Base-by-base conservation (phyloP, 1,140 invertebrate genomes). In the Linepithema humile region DNA sequence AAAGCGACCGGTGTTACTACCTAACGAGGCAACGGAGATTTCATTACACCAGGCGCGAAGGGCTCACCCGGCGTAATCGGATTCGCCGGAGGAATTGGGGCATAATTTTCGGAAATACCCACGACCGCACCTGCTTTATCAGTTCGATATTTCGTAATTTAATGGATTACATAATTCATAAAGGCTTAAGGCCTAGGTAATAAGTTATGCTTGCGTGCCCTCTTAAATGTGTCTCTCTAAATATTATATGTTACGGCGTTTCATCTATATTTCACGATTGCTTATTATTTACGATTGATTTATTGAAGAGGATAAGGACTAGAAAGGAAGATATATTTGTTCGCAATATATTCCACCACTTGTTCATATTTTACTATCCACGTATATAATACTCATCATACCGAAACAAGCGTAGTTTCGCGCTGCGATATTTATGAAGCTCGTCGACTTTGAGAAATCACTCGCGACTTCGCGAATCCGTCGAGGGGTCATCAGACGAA, bases 21-120 rank as follows among this genome's bases (percentile, higher is more conserved):
- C 53, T 83, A 85, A 85, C 84, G 84, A 85, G 59, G 80, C 84
- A 73, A 62, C 55, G 59, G 50, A 67, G 78, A 85, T 85, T 73
- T 85, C 59, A 70, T 85, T 85, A 85, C 57, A 62, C n/a, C 43
- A 12, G 57, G 77, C 48, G 77, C 69, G 67, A 85, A 85, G 74
- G 67, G 53, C 59, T 85, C 83, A 69, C 55, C 64, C 77, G 45
- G 59, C 57, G 35, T 85, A 85, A 85, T 82, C 67, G 83, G 83
- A 85, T 85, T 85, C 65, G 59, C 45, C 40, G 45, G 59, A 83
- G 82, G 70, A 83, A 82, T 82, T 82, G 70, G 78, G n/a, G 65
- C 78, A 74, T 82, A 74, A 82, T 82, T 82, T 82, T 82, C 78
- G 53, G 70, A 74, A 82, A 82, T 59, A 72, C 69, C 53, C 78